Base-by-base conservation (phyloP, 2,113 vertebrate species). In the Paracanthobrama guichenoti region DNA sequence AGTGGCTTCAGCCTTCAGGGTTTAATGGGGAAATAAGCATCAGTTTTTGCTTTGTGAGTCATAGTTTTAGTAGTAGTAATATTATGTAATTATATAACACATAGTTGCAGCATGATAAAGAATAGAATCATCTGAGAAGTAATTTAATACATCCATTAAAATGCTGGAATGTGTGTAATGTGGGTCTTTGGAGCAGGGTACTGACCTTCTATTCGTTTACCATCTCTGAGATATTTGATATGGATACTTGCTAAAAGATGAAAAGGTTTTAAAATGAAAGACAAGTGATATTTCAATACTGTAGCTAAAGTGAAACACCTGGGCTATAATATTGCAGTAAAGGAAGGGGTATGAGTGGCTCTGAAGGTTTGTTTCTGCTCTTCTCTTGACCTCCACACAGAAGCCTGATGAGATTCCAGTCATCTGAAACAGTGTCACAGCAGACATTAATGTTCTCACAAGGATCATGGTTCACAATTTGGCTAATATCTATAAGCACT, bases 241-340 rank as follows among this genome's bases (percentile, higher is more conserved):
- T 64, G 60, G 39, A 72, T n/a, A 46, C 42, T 46, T 46, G 39
- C 69, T 46, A 24, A 3, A 44, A 71, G 22, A 72, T 2, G 12
- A 72, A 72, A n/a, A 44, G 11, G 39, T 44, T 22, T 72, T 46
- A 44, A 72, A 46, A 71, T 42, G 67, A 44, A 42, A 71, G 67
- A 44, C 67, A 71, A 72, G 69, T 44, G 22, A 44, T 71, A 44
- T 72, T 44, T 44, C 69, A 24, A 72, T 60, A 60, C n/a, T 10
- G 39, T 24, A 44, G 44, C 20, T 24, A 24, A 22, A 72, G 39
- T 72, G 35, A 42, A 44, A 42, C 67, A 44, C 35, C 35, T 66
- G 64, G 64, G 35, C 6, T 35, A 66, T 66, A 67, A 39, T 35
- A 55, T 55, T 0, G 10, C 59, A 4, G 59, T 60, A 60, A n/a